Conservation (phyloP, 2,113 vertebrate genomes). For the Herpailurus yagouaroundi region DNA sequence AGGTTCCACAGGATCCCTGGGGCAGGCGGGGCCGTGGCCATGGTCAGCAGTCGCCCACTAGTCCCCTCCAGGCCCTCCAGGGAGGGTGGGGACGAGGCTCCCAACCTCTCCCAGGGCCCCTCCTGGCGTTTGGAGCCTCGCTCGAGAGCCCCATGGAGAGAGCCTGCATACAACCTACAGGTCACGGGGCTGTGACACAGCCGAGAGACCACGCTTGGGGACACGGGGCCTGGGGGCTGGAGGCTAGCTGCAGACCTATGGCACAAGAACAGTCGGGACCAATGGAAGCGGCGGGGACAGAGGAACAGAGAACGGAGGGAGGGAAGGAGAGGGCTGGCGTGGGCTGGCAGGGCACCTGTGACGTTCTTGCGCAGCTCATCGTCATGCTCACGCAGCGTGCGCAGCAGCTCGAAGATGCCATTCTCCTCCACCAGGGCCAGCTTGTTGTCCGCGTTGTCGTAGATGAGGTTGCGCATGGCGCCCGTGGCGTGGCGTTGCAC, state of each 20-base stretch:
- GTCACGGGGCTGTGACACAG: not conserved
- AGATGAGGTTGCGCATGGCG: slow-evolving; percentile 96
- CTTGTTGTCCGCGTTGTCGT: slow-evolving; percentile 95
- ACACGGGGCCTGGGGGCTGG: fast-evolving
- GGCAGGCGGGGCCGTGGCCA: not conserved
- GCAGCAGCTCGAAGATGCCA: slow-evolving; percentile 91
- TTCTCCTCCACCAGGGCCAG: slow-evolving; percentile 92
- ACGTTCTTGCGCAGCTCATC: slow-evolving; percentile 96
- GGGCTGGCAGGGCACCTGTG: slow-evolving; percentile 86
- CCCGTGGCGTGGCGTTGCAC: slow-evolving; percentile 95
- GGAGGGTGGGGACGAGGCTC: not conserved
- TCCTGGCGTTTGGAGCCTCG: no score
- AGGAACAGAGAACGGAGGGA: not conserved
- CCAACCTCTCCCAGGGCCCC: not conserved
- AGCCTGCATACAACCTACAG: not conserved
- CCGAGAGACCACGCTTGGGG: fast-evolving
- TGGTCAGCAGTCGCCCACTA: not conserved
- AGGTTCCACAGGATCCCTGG: slow-evolving; percentile 98
- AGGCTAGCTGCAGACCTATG: not conserved
- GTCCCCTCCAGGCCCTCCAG: no score
- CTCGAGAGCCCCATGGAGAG: fast-evolving
- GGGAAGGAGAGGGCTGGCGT: not conserved
- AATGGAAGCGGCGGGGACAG: fast-evolving
- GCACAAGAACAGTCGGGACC: fast-evolving
- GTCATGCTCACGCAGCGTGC: slow-evolving; percentile 88